Percentiles rank a stretch among this genome's conserved stretches.
Evolutionary conservation across 2,113 vertebrate species (phyloP).

Genomic region (Artemisiospiza belli): DNA sequence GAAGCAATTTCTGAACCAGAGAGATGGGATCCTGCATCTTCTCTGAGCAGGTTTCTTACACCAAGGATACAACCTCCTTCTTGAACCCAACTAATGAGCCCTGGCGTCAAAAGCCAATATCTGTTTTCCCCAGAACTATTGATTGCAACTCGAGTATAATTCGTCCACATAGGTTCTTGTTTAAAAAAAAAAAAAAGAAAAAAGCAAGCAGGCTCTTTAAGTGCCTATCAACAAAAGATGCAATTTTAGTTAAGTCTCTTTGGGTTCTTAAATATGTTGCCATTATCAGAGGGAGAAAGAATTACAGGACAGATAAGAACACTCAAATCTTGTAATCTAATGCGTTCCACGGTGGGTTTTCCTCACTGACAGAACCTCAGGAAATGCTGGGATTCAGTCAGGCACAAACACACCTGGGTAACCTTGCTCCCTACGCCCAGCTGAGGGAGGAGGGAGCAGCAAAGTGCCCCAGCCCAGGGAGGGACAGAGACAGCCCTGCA

Average conservation of each 20-base stretch:
- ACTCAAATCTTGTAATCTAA: not conserved
- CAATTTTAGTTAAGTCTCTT: not conserved
- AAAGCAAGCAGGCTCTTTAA: not conserved
- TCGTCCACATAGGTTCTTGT: not conserved
- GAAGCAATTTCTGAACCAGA: not conserved
- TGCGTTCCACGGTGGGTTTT: rapidly evolving
- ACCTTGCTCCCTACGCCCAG: not conserved
- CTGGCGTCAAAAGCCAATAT: not conserved
- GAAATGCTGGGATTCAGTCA: rapidly evolving
- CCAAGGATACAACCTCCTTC: not conserved
- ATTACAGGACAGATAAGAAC: not conserved
- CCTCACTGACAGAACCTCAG: not conserved
- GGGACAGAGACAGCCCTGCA: not conserved
- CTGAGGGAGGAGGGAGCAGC: not conserved
- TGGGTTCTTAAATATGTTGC: not conserved
- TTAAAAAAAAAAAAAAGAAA: not conserved
- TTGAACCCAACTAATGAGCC: not conserved
- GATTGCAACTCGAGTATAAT: not conserved
- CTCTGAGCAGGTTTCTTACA: not conserved
- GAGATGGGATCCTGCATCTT: not conserved
- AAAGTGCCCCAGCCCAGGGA: not conserved
- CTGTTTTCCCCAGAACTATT: not conserved
- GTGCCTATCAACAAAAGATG: not conserved
- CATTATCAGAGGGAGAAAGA: not conserved
- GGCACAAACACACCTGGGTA: not conserved